phyloP scores from a whole-genome alignment of 1,140 invertebrate genomes.

The Belonocnema kinseyi region DNA sequence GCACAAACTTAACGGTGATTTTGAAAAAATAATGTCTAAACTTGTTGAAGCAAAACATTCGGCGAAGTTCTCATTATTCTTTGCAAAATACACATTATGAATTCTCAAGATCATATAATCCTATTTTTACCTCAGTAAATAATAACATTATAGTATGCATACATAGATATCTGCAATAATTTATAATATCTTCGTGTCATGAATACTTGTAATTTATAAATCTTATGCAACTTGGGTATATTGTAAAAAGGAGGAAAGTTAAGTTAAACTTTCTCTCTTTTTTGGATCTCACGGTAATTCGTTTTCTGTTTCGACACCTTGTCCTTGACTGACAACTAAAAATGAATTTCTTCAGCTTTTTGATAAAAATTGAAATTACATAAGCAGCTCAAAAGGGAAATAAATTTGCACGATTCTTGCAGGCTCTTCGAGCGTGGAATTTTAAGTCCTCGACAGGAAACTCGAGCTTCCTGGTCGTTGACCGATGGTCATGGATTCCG shows the following conservation, averaged over 20 bases:
- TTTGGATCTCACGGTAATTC: neutral
- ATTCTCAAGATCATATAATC: conserved; percentile 25
- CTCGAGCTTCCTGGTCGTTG: conserved; percentile 30
- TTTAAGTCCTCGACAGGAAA: conserved; percentile 21
- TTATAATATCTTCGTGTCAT: conserved; percentile 15
- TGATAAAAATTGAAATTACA: neutral
- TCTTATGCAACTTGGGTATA: neutral
- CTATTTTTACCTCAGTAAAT: neutral
- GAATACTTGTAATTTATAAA: conserved; percentile 1
- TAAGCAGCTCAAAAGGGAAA: neutral
- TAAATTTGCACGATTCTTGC: conserved; percentile 1
- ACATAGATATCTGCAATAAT: neutral
- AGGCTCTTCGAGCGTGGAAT: conserved; percentile 20
- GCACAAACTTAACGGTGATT: neutral
- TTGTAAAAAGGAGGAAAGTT: neutral
- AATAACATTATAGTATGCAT: neutral
- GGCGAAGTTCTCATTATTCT: neutral
- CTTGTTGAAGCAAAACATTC: neutral
- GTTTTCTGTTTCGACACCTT: neutral
- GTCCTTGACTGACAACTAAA: neutral
- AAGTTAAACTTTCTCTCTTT: conserved; percentile 9
- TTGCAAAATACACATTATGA: conserved; percentile 19
- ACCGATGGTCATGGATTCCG: conserved; percentile 25
- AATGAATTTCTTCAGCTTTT: neutral
- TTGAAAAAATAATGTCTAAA: neutral